These are phyloP conservation scores for Xestia ashworthii DNA, from an alignment of 2,888 invertebrate genomes.

Conservation along the genomic window DNA sequence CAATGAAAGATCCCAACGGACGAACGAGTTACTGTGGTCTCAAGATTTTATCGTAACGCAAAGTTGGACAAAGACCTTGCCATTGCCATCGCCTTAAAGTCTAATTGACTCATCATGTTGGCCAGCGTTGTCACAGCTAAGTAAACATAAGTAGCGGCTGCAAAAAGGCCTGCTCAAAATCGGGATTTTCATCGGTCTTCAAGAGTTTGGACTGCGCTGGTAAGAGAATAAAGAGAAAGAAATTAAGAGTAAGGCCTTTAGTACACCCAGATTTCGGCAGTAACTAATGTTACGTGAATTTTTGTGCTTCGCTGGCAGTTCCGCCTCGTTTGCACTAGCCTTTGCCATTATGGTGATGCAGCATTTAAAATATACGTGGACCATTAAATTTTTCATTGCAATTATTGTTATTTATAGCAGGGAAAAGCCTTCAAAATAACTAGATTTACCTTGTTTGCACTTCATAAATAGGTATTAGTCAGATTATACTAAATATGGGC, in stretches of 20 bases:
- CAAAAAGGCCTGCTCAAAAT: neutral
- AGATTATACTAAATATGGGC: slow-evolving; percentile 2
- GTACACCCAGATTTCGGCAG: neutral
- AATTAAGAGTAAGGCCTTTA: too few relatives aligned
- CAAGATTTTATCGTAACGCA: neutral
- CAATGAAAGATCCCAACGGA: neutral
- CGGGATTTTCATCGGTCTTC: neutral
- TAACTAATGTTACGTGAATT: neutral
- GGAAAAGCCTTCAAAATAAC: slow-evolving; percentile 2
- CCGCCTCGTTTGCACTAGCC: neutral
- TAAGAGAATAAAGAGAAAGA: too few relatives aligned
- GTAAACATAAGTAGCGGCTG: neutral
- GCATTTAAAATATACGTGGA: slow-evolving; percentile 2
- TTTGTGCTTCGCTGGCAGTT: neutral
- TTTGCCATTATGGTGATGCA: neutral
- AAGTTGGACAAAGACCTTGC: neutral
- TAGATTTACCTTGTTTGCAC: slow-evolving; percentile 21
- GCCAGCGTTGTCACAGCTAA: neutral
- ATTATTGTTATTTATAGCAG: neutral
- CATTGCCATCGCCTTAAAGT: neutral
- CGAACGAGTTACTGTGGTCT: neutral
- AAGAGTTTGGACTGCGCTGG: neutral
- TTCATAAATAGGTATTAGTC: slow-evolving; percentile 27
- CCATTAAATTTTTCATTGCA: neutral
- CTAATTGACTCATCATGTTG: neutral